Evolutionary conservation across 2,888 invertebrate genomes (phyloP).

Genomic region (Chalcis sispes): DNA sequence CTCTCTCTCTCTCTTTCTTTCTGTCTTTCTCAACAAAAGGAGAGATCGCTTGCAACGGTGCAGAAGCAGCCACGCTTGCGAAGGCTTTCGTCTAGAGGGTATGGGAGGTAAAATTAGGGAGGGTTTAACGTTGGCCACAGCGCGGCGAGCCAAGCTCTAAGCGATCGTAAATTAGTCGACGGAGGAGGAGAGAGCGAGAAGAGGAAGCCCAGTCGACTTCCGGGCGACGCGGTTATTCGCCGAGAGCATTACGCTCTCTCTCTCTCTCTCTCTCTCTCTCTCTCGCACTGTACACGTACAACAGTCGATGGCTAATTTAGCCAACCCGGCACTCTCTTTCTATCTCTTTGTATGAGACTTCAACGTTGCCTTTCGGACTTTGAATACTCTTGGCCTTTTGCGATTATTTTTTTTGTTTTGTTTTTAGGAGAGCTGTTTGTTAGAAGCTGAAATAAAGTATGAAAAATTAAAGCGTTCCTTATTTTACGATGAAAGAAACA

Average conservation of each 20-base stretch:
- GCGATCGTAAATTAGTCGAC: conserved; percentile 70
- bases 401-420: too few relatives aligned
- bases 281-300: background rate
- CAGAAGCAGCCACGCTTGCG: too few relatives aligned
- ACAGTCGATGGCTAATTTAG: conserved; percentile 25
- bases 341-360: background rate
- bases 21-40: background rate
- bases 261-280: too few relatives aligned
- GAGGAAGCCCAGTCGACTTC: conserved; percentile 8
- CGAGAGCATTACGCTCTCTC: conserved; percentile 17
- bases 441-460: too few relatives aligned
- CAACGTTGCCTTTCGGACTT: background rate
- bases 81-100: too few relatives aligned
- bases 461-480: too few relatives aligned
- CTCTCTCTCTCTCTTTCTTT: background rate
- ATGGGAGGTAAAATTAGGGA: conserved; percentile 56
- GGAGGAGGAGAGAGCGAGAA: too few relatives aligned
- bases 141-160: conserved; percentile 66
- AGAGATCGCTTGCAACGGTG: too few relatives aligned
- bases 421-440: too few relatives aligned
- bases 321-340: background rate
- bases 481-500: too few relatives aligned
- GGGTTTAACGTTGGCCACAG: conserved; percentile 69
- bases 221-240: background rate
- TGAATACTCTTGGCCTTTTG: too few relatives aligned